Base-by-base conservation (phyloP, 2,113 vertebrate species). In the Morone chrysops region DNA sequence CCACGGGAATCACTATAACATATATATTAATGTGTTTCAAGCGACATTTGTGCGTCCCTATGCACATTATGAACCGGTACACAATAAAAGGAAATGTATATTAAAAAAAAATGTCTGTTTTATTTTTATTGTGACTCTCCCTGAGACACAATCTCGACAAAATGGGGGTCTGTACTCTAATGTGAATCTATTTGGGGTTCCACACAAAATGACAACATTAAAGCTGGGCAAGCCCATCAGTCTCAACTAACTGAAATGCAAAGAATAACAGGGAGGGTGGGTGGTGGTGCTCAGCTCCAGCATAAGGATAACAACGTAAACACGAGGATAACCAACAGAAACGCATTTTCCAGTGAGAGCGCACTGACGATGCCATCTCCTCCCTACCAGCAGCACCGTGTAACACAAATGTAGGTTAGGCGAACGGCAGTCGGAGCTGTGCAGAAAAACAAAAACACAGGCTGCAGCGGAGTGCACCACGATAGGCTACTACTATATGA, bases 381-480 rank as follows among this genome's bases (percentile, higher is more conserved):
- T 92, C 90, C 90, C 87, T 38, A 74, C 63, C 91, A 87, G 91
- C 87, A 83, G 86, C 84, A 56, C 82, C 84, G 86, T 82, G 83
- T 12, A 87, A 76, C 89, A 81, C 8, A 73, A 90, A 95, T 96
- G 94, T 95, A 94, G 95, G 94, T 95, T 95, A 95, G 88, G 89
- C 92, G 92, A 91, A 70, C 91, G 91, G 86, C 90, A 86, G 89
- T 88, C 83, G 63, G 92, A 84, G 92, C 92, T 87, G 93, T 92
- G 93, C 91, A 92, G 92, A 94, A 94, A 94, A 94, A 94, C 93
- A 94, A 94, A 91, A 94, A 95, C 94, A 94, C 92, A 47, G 91
- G 92, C 88, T 86, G 76, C 91, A 79, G 92, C 86, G 87, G 90
- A 87, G 92, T 75, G 92, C 91, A 82, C 90, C 78, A 53, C 88